A percentile compares a stretch with the other conserved stretches of the same genome.
These are phyloP conservation scores for Drepanosiphum platanoidis DNA, from an alignment of 2,888 invertebrate species.

Conservation along the genomic window DNA sequence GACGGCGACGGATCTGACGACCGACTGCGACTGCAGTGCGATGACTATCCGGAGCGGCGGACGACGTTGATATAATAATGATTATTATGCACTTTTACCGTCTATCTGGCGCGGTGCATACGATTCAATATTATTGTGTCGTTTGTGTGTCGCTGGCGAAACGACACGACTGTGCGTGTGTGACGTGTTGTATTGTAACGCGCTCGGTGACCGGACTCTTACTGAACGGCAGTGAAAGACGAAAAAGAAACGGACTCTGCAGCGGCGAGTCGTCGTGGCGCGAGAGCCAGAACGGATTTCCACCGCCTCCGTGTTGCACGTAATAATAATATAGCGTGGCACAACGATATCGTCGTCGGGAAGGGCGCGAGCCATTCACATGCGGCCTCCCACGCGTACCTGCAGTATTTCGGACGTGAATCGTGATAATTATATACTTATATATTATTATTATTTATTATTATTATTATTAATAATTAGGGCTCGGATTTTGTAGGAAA, in stretches of 20 bases:
- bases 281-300: neutral
- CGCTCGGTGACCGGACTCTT: conserved; percentile 4
- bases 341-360: neutral
- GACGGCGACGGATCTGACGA: too few relatives aligned
- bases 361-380: conserved; percentile 25
- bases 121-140: neutral
- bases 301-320: neutral
- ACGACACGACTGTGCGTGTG: neutral
- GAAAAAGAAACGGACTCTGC: neutral
- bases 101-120: neutral
- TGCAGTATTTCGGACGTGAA: too few relatives aligned
- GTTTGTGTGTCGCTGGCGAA: neutral
- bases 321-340: neutral
- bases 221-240: conserved; percentile 28
- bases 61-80: too few relatives aligned
- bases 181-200: neutral
- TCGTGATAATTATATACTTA: too few relatives aligned
- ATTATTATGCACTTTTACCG: too few relatives aligned
- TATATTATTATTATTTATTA: neutral
- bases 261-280: too few relatives aligned
- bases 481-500: too few relatives aligned
- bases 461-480: too few relatives aligned
- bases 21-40: too few relatives aligned
- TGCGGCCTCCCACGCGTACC: conserved; percentile 27
- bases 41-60: too few relatives aligned